A percentile compares a stretch with the other conserved stretches of the same genome.
These are phyloP conservation scores for Tenodera sinensis DNA, from an alignment of 2,888 invertebrate species.

Conservation along the genomic window DNA sequence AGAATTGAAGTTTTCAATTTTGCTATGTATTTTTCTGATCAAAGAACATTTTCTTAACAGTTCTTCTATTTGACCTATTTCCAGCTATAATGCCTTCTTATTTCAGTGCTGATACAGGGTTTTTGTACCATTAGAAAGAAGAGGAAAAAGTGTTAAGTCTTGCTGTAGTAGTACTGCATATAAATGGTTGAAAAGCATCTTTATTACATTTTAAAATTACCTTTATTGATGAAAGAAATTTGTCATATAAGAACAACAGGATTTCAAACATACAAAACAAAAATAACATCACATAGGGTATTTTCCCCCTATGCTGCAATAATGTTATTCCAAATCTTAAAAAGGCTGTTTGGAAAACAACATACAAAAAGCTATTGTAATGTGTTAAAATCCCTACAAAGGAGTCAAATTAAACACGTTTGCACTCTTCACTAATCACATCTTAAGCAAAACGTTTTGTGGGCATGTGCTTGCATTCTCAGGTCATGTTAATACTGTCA, in stretches of 20 bases:
- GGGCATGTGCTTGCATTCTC: no score
- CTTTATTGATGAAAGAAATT: background rate
- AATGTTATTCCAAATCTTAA: no score
- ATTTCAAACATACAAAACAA: background rate
- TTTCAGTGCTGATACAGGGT: slow-evolving; percentile 19
- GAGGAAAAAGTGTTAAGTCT: background rate
- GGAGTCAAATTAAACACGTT: no score
- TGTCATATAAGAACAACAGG: background rate
- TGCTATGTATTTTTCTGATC: slow-evolving; percentile 22
- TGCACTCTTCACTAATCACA: no score
- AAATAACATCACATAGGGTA: background rate
- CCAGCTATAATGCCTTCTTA: slow-evolving; percentile 2
- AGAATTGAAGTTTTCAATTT: slow-evolving; percentile 18
- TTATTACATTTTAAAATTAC: background rate
- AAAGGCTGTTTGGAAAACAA: no score
- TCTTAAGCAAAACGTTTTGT: no score
- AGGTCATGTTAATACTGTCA: no score
- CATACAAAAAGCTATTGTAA: no score
- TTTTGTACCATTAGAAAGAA: slow-evolving; percentile 4
- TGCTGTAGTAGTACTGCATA: background rate
- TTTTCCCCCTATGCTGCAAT: no score
- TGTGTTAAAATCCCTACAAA: no score
- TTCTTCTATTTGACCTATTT: background rate
- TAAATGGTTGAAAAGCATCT: background rate
- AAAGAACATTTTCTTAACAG: slow-evolving; percentile 2